Conservation (phyloP, 2,888 invertebrate genomes). For the Protodeltote pygarga region DNA sequence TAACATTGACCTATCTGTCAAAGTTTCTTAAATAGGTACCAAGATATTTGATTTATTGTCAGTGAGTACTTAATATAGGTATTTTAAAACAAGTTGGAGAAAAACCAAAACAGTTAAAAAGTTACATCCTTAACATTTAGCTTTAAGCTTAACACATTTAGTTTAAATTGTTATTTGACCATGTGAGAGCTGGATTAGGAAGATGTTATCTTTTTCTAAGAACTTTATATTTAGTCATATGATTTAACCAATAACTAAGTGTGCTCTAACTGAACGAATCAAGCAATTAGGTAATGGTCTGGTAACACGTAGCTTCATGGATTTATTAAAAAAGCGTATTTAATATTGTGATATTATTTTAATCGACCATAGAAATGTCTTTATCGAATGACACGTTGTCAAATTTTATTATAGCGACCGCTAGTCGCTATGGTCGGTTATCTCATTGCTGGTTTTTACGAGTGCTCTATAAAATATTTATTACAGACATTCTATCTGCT, state of each 20-base stretch:
- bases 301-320: conserved; percentile 8
- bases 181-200: no score
- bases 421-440: conserved; percentile 57
- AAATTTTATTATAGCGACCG: conserved; percentile 74
- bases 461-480: conserved; percentile 80
- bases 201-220: no score
- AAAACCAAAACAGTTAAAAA: no score
- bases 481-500: conserved; percentile 75
- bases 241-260: background rate
- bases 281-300: no score
- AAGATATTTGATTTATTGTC: no score
- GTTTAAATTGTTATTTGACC: no score
- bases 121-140: no score
- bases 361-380: conserved; percentile 49
- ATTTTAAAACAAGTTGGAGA: no score
- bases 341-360: conserved; percentile 25
- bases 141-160: no score
- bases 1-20: no score
- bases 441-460: conserved; percentile 73
- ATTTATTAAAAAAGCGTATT: conserved; percentile 14
- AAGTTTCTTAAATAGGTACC: no score
- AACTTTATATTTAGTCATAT: background rate
- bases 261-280: background rate
- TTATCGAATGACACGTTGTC: conserved; percentile 74
- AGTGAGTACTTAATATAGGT: no score